phyloP scores from a whole-genome alignment of 2,113 vertebrate genomes.

The Istiophorus platypterus region DNA sequence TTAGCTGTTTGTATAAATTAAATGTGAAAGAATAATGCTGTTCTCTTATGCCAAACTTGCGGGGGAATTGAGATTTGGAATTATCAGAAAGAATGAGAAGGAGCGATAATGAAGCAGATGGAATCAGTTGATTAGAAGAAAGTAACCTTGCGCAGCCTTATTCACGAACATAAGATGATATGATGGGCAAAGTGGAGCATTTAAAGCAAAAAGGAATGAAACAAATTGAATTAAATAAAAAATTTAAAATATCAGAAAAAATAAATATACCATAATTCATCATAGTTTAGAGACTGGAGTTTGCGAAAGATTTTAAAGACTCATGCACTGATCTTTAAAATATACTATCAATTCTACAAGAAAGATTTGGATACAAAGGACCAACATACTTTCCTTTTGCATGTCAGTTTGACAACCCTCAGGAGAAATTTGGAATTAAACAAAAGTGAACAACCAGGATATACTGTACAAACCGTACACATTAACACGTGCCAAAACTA shows the following conservation, averaged over 20 bases:
- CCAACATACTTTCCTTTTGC: too few species aligned
- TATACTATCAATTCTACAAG: too few species aligned
- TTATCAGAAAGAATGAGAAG: conserved; percentile 41
- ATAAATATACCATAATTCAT: neutral
- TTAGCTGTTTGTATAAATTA: conserved; percentile 73
- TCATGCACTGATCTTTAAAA: neutral
- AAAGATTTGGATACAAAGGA: too few species aligned
- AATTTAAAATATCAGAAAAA: neutral
- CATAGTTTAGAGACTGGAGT: neutral
- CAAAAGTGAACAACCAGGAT: neutral
- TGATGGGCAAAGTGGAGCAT: neutral
- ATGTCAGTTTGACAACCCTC: neutral
- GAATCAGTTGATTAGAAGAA: neutral
- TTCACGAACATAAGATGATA: neutral
- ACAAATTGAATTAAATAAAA: neutral
- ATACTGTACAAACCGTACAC: neutral
- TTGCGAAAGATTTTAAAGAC: neutral
- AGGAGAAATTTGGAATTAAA: neutral
- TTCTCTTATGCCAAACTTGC: conserved; percentile 39
- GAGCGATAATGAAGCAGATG: neutral
- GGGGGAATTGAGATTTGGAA: conserved; percentile 41
- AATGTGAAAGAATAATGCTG: conserved; percentile 70
- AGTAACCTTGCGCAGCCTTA: neutral
- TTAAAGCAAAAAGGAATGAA: neutral
- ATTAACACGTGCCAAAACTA: too few species aligned